These are phyloP conservation scores for Gopherus flavomarginatus DNA, from an alignment of 2,113 vertebrate genomes.

Conservation along the genomic window DNA sequence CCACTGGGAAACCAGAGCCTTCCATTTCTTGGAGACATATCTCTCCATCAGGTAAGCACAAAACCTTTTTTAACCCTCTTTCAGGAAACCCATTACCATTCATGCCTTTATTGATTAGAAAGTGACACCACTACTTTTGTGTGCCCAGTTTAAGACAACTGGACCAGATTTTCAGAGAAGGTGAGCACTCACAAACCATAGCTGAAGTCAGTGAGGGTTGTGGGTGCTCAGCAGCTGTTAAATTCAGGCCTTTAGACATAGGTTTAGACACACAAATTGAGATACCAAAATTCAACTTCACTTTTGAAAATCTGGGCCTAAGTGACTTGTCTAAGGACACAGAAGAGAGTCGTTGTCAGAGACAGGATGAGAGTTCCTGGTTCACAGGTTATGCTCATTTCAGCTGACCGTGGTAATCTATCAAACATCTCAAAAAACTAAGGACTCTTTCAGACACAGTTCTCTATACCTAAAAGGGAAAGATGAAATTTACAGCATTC, in stretches of 20 bases:
- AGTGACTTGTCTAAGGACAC: background rate
- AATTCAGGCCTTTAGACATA: accelerated
- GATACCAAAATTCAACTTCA: accelerated
- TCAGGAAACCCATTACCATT: background rate
- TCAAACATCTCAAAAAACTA: background rate
- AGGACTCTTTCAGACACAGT: background rate
- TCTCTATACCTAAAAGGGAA: accelerated
- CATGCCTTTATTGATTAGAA: background rate
- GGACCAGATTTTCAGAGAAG: accelerated
- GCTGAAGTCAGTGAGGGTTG: background rate
- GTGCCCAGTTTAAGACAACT: accelerated
- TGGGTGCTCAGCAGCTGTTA: background rate
- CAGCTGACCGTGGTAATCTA: background rate
- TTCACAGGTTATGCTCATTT: background rate
- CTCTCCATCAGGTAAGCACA: constrained; percentile 92
- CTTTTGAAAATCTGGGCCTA: background rate
- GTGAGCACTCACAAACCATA: background rate
- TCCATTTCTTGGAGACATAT: constrained; percentile 98
- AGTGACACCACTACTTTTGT: accelerated
- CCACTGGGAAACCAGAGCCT: constrained; percentile 96
- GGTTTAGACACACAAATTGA: background rate
- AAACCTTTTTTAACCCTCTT: accelerated
- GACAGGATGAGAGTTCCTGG: background rate
- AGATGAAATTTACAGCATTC: background rate
- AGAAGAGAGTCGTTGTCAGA: too few species aligned